These are phyloP conservation scores for Hippoglossus stenolepis DNA, from an alignment of 2,113 vertebrate species.

Conservation along the genomic window DNA sequence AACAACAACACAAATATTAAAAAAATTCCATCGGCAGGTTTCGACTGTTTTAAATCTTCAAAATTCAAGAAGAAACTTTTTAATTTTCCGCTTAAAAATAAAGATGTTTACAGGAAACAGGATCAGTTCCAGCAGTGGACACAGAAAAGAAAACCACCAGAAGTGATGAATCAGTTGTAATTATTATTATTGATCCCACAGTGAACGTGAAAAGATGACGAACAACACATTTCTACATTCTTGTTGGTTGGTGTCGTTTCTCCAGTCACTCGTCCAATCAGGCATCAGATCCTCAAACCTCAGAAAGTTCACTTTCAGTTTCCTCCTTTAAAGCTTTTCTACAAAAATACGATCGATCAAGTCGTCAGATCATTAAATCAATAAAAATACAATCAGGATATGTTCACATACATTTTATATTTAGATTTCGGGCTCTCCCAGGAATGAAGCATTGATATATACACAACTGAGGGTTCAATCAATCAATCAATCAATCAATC, in stretches of 20 bases:
- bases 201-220: constrained; percentile 37
- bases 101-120: neutral
- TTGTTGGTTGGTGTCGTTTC: constrained; percentile 26
- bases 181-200: constrained; percentile 57
- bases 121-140: neutral
- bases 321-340: constrained; percentile 62
- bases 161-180: constrained; percentile 25
- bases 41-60: neutral
- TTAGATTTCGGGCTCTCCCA: constrained; percentile 69
- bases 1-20: too few relatives aligned
- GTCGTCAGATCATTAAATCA: constrained; percentile 55
- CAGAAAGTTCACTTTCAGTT: constrained; percentile 31
- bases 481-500: constrained; percentile 38
- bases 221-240: constrained; percentile 56
- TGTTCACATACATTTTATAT: constrained; percentile 57
- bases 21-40: neutral
- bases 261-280: constrained; percentile 25
- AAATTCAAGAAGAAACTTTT: neutral
- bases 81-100: neutral
- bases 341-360: constrained; percentile 75
- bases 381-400: constrained; percentile 73
- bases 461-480: constrained; percentile 33
- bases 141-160: neutral
- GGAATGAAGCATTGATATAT: constrained; percentile 57
- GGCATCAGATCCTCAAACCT: constrained; percentile 27